Evolutionary conservation across 2,888 invertebrate genomes (phyloP).

Genomic region (Andrena bucephala): DNA sequence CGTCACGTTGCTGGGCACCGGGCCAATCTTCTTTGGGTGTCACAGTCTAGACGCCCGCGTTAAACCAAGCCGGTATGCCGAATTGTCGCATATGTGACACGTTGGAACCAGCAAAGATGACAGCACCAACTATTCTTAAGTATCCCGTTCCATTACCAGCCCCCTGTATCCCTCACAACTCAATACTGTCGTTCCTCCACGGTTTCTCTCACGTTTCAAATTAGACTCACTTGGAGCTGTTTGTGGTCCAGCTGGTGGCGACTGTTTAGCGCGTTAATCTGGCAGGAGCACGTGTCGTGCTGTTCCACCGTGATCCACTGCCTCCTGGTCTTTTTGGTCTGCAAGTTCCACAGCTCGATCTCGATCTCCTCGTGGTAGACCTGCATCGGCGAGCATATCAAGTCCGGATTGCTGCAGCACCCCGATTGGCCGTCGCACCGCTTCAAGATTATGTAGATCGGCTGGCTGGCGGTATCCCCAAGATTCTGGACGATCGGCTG

Average conservation of each 20-base stretch:
- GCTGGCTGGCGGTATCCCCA: slow-evolving; percentile 63
- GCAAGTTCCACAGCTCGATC: slow-evolving; percentile 68
- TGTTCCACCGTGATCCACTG: slow-evolving; percentile 76
- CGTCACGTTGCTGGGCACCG: slow-evolving; percentile 31
- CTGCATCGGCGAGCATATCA: slow-evolving; percentile 73
- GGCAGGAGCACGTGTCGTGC: slow-evolving; percentile 77
- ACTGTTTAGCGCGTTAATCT: slow-evolving; percentile 50
- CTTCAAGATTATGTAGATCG: slow-evolving; percentile 73
- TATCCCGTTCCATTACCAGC: neutral
- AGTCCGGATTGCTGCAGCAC: slow-evolving; percentile 73
- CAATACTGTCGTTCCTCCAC: slow-evolving; percentile 19
- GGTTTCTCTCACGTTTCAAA: slow-evolving; percentile 23
- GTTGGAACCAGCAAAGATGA: slow-evolving; percentile 8
- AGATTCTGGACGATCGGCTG: slow-evolving; percentile 49
- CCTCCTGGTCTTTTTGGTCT: slow-evolving; percentile 53
- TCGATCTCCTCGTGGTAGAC: slow-evolving; percentile 73
- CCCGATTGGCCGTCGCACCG: slow-evolving; percentile 81
- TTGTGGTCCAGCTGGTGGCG: slow-evolving; percentile 42
- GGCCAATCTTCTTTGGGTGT: slow-evolving; percentile 54
- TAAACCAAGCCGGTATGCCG: slow-evolving; percentile 19
- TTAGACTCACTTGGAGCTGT: slow-evolving; percentile 58
- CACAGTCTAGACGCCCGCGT: slow-evolving; percentile 18
- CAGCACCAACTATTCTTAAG: neutral
- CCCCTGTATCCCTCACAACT: neutral
- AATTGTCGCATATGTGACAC: neutral